Evolutionary conservation across 2,113 vertebrate species (phyloP), one percentile per base, ranked within the genome.

Genomic region (Terrapene triunguis): DNA sequence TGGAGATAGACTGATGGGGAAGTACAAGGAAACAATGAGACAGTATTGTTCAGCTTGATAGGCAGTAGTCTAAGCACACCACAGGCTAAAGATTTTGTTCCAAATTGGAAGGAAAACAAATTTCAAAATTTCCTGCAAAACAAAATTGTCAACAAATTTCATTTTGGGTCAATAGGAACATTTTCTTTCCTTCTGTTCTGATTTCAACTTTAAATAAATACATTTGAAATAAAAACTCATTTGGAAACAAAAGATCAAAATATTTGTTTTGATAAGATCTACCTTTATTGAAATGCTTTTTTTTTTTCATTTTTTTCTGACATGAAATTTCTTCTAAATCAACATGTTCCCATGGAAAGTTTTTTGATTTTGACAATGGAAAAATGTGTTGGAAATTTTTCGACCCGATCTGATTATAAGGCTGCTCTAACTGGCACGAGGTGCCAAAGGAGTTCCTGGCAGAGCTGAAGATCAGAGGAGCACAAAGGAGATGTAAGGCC

Each of bases 101-200:
- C 32, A 65, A 9, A 59, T 57, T 62, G 85, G 85, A 93, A 94
- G 3, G 94, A 96, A 94, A 94, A 22, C 87, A 25, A 7, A 82
- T 51, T 38, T 82, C 35, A 54, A 74, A 85, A 79, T 72, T 74
- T 81, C 59, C 11, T 84, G 3, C 53, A 74, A 84, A 91, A 78
- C 7, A 84, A 80, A 94, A 69, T 42, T 74, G 3, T 19, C 10
- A 11, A 44, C 62, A 89, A 88, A 65, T 14, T 17, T 65, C 6
- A 65, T 65, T 65, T 65, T 17, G 65, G 82, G 91, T 8, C 84
- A 94, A 86, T 94, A 83, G 80, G 8, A 72, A 44, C 76, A 38
- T 38, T 96, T 94, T 80, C 59, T 62, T 88, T 97, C 55, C 84
- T 81, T 96, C 78, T 88, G 4, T 89, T 91, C 22, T 44, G 89